These are phyloP conservation scores for Apostichopus leukothele DNA, from an alignment of 53 echinoderm and acorn worm species.

Conservation along the genomic window DNA sequence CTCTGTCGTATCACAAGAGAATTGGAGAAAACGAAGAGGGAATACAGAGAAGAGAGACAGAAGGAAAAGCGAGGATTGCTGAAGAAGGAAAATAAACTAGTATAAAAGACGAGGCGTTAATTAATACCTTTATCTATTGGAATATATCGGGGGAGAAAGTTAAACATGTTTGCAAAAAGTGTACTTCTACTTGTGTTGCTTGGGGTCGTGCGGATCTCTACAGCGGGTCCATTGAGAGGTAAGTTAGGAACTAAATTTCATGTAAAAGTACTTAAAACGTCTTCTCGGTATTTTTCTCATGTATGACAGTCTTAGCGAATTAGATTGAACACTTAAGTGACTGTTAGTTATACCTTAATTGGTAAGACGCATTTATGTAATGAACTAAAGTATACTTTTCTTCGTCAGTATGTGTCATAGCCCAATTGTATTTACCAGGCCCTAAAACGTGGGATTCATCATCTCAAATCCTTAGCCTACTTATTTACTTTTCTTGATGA, in stretches of 20 bases:
- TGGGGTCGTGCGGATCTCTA: conserved; percentile 4
- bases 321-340: too few species aligned
- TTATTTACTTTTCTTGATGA: too few species aligned
- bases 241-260: not conserved
- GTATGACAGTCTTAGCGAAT: too few species aligned
- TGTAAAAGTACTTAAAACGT: too few species aligned
- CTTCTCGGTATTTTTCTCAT: too few species aligned
- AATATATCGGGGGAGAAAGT: not conserved
- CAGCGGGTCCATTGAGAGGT: conserved; percentile 27
- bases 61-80: not conserved
- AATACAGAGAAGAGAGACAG: not conserved
- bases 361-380: too few species aligned
- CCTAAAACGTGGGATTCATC: too few species aligned
- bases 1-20: not conserved
- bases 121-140: not conserved
- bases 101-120: not conserved
- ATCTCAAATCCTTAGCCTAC: too few species aligned
- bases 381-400: too few species aligned
- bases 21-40: not conserved
- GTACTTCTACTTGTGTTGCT: conserved; percentile 24
- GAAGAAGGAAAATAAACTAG: not conserved
- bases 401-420: too few species aligned
- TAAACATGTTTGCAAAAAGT: conserved; percentile 28
- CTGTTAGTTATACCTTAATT: too few species aligned
- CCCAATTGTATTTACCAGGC: too few species aligned